phyloP scores from a whole-genome alignment of 2,797 vertebrate genomes.

The Heliangelus exortis region DNA sequence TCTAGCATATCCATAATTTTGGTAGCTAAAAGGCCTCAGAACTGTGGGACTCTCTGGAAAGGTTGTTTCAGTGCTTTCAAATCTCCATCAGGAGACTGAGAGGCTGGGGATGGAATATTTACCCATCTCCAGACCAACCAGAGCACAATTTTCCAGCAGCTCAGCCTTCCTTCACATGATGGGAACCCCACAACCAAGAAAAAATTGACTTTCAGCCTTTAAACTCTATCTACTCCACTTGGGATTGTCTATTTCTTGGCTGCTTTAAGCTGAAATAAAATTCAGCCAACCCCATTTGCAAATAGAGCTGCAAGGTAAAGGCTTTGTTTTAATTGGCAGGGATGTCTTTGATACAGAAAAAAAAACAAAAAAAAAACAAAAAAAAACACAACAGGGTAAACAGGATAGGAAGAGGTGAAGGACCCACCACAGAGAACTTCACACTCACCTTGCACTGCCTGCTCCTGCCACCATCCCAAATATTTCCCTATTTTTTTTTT shows the following conservation, averaged over 20 bases:
- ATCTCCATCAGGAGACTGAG: background rate
- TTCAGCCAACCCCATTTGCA: background rate
- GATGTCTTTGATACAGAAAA: background rate
- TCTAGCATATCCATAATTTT: background rate
- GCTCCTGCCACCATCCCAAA: background rate
- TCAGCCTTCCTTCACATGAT: background rate
- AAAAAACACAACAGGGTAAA: background rate
- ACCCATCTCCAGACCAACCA: background rate
- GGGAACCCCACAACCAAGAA: background rate
- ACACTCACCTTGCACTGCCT: background rate
- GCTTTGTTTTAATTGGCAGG: slow-evolving; percentile 14
- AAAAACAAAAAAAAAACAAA: background rate
- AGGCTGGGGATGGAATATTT: background rate
- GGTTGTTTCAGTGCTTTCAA: background rate
- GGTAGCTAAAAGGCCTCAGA: background rate
- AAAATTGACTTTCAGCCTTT: background rate
- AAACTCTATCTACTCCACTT: background rate
- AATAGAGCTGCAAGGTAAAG: slow-evolving; percentile 9
- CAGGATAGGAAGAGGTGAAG: fast-evolving
- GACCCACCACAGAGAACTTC: slow-evolving; percentile 6
- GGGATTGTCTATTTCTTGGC: background rate
- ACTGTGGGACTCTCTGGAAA: background rate
- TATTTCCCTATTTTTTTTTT: slow-evolving; percentile 12
- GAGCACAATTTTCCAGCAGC: background rate
- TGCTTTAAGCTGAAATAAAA: background rate